Evolutionary conservation across 2,888 invertebrate genomes (phyloP), one percentile per base, ranked within the genome.

Genomic region (Schizaphis graminum): DNA sequence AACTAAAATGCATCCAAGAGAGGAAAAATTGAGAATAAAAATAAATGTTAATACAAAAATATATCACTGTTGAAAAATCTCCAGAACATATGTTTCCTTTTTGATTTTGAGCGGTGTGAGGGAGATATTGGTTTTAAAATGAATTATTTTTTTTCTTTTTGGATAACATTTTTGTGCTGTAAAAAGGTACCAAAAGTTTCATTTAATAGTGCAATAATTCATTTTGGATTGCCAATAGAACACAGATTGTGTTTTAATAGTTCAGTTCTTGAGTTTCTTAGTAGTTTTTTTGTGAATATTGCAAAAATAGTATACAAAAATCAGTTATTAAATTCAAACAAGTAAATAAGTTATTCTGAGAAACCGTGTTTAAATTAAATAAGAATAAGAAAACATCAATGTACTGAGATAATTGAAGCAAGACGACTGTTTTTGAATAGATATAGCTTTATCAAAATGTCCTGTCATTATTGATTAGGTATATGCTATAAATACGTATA

Each of bases 31-130:
- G 91, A 57, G 57, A 87, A 61, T 90, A 87, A 87, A 57, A 92
- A 67, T 41, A 35, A 87, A 86, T 49, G 61, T n/a, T 57, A 26
- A 41, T 86, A 47, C 61, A 47, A 92, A 92, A 56, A 61, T 87
- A 47, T 92, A 61, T 86, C 47, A 61, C 35, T 56, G 35, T 87
- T 92, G 49, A 87, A 87, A 92, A 92, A 87, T 92, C 49, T 26
- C 49, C 26, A 35, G 16, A 61, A 87, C 87, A 87, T 49, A 92
- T 92, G 61, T 92, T 87, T 87, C 8, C 44, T 49, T 92, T 92
- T 56, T 85, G 44, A 86, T 56, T 24, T 89, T 44, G 57, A 89
- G 67, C 35, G n/a, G 67, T 16, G n/a, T 16, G n/a, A 67, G 67
- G 16, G 67, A 61, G 61, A 61, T 61, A 61, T 61, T 67, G 67